Evolutionary conservation across 2,888 invertebrate genomes (phyloP), one percentile per base, ranked within the genome.

Genomic region (Fragum sueziense): DNA sequence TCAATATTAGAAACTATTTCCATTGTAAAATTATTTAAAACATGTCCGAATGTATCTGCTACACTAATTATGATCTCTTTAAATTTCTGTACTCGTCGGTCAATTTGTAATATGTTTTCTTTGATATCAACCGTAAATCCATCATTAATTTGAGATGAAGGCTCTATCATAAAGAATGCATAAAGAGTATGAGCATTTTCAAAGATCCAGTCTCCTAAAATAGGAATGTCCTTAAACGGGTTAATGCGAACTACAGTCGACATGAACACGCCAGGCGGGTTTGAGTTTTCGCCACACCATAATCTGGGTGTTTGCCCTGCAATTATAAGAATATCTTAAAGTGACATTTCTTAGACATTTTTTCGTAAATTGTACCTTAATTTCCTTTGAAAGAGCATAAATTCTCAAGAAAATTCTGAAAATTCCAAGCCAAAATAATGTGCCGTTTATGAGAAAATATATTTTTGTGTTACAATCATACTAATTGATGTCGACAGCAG

Each of bases 221-320:
- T 62, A 14, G 85, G 80, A 14, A 85, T 47, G 31, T 47, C 65
- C 14, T 62, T 29, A 29, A 85, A 80, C 0, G 76, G 78, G 27
- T 76, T 80, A 14, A 73, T 51, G 3, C 54, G 22, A 1, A 83
- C 17, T 17, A 29, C 14, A 20, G 65, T 31, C 0, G 79, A 67
- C 7, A 79, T 17, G 57, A 85, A 85, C 27, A 81, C 37, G 0
- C 85, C 85, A 6, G 85, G 79, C 1, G 85, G 82, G 59, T 81
- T 85, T 2, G 81, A 67, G 22, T 20, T 37, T 6, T 73, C 59
- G 1, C 65, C 65, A 41, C 65, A 65, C 65, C 37, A 41, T 14
- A 41, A 22, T 33, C 80, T n/a, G 25, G 65, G 41, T 34, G n/a
- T 41, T 34, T 65, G 79, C 9, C 65, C 65, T 65, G 34, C 25